Base-by-base conservation (phyloP, 2,113 vertebrate genomes). In the Stegastes partitus region DNA sequence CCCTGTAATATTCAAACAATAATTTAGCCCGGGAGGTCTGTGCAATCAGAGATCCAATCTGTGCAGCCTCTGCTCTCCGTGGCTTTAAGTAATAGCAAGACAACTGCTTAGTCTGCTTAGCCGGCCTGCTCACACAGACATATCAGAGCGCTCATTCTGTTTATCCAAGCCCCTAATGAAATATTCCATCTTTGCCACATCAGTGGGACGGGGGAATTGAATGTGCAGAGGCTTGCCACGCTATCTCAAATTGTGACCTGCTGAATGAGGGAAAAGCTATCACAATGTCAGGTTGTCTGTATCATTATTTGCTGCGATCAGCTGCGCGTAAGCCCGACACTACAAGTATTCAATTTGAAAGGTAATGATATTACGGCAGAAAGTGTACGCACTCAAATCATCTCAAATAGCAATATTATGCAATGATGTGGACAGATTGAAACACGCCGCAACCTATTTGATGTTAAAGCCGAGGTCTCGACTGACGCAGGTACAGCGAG, bases 141-240 rank as follows among this genome's bases (percentile, higher is more conserved):
- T 14, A 77, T 77, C 59, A 15, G 63, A 69, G 65, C 73, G 11
- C 61, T 67, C 39, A 74, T 65, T 81, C 77, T 85, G 88, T 93
- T 91, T 85, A 92, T 83, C 82, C 73, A 67, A 67, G 71, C 58
- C 62, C 45, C 66, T 89, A 83, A 91, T 92, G 83, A 89, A 90
- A 89, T 85, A 79, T 89, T 88, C 83, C 73, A 81, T 87, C 86
- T 83, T 71, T 62, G 70, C 74, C 68, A 68, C 82, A 84, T 90
- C 85, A 88, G 83, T 70, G 68, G 21, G 63, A 84, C 1, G 55
- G 67, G 67, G 87, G 73, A 70, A 91, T 89, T 89, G 85, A 84
- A 87, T 74, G 54, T 51, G 83, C 51, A 19, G 58, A 44, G 49
- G 31, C 73, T n/a, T 23, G 85, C 69, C 44, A 23, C 16, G 19